These are phyloP conservation scores for Thamnophis elegans DNA, from an alignment of 2,797 vertebrate genomes.

Conservation along the genomic window DNA sequence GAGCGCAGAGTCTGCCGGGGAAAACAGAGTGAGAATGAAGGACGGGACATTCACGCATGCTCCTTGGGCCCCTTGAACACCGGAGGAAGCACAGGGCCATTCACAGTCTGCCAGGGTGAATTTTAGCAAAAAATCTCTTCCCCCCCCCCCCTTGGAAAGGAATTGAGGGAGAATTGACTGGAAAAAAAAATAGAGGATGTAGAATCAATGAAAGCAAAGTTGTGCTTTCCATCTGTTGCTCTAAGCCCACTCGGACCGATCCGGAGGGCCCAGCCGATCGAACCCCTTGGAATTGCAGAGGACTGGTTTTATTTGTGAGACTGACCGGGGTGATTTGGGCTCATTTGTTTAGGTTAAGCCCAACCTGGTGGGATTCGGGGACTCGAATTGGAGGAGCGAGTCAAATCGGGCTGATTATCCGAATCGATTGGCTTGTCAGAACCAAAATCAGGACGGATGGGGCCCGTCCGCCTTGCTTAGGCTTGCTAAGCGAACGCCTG, in stretches of 20 bases:
- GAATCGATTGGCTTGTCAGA: neutral
- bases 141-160: fast-evolving
- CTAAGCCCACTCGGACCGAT: neutral
- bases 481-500: neutral
- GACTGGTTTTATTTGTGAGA: neutral
- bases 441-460: neutral
- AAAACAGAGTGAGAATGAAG: neutral
- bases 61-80: neutral
- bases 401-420: neutral
- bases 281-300: neutral
- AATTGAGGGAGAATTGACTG: neutral
- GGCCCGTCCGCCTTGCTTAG: neutral
- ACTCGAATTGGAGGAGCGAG: neutral
- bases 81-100: neutral
- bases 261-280: neutral
- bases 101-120: fast-evolving
- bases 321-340: neutral
- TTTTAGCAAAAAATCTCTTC: neutral
- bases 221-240: neutral
- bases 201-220: neutral
- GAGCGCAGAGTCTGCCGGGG: neutral
- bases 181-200: neutral
- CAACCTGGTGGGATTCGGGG: neutral
- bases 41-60: neutral
- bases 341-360: neutral